phyloP scores from a whole-genome alignment of 1,140 invertebrate genomes.

The Diuraphis noxia region DNA sequence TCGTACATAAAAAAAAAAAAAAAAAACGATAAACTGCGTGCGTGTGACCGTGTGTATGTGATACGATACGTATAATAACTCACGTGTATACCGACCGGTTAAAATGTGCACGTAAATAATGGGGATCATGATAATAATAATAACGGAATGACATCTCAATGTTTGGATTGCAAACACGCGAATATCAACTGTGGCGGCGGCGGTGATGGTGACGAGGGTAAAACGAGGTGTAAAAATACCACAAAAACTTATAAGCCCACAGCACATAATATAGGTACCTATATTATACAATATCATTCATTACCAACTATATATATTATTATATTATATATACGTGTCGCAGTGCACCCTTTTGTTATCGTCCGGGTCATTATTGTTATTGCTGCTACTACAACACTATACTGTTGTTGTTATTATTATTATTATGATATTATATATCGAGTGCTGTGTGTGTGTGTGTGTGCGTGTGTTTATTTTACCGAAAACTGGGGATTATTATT shows the following conservation, averaged over 20 bases:
- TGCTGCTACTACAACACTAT: neutral
- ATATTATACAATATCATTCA: neutral
- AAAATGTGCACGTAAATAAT: slow-evolving; percentile 5
- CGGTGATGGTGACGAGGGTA: neutral
- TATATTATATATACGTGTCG: slow-evolving; percentile 6
- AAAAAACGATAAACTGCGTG: neutral
- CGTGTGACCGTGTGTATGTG: neutral
- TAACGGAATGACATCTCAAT: slow-evolving; percentile 37
- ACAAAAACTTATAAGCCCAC: neutral
- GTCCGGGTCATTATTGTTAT: slow-evolving; percentile 32
- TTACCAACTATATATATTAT: neutral
- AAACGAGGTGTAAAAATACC: slow-evolving; percentile 47
- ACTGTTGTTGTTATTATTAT: slow-evolving; percentile 16
- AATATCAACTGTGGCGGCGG: neutral
- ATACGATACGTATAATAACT: neutral
- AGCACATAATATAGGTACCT: neutral
- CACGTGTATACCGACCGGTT: neutral
- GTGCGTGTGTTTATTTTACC: slow-evolving; percentile 37
- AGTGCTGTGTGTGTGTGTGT: neutral
- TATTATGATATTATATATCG: slow-evolving; percentile 39
- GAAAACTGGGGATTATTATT: slow-evolving; percentile 49
- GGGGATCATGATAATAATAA: slow-evolving; percentile 15
- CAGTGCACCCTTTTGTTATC: slow-evolving; percentile 19
- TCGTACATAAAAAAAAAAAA: neutral
- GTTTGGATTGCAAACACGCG: slow-evolving; percentile 7